Evolutionary conservation across 2,797 vertebrate genomes (phyloP).

Genomic region (Botia almorhae): DNA sequence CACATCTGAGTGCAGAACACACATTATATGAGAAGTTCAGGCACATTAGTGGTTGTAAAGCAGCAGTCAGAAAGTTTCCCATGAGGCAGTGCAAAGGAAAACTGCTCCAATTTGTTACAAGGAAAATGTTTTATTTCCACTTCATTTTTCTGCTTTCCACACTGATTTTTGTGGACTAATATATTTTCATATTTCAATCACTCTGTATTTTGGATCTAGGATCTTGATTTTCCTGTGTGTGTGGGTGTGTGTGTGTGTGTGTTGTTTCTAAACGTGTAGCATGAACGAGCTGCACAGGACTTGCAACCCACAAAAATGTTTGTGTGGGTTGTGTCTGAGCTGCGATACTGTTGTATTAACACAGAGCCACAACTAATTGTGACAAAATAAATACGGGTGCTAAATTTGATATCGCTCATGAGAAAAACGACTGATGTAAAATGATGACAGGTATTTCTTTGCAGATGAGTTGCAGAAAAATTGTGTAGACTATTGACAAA

Average conservation of each 20-base stretch:
- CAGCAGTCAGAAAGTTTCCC: slow-evolving; percentile 12
- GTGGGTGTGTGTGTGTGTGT: neutral
- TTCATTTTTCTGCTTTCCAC: neutral
- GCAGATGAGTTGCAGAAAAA: neutral
- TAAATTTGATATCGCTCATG: slow-evolving; percentile 35
- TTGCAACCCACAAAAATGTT: slow-evolving; percentile 59
- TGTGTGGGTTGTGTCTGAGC: slow-evolving; percentile 53
- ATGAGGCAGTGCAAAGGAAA: neutral
- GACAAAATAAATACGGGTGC: slow-evolving; percentile 55
- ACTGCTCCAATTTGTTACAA: neutral
- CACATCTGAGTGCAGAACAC: no score
- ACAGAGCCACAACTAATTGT: slow-evolving; percentile 53
- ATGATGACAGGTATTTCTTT: slow-evolving; percentile 19
- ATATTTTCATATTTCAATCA: slow-evolving; percentile 35
- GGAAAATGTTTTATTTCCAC: slow-evolving; percentile 32
- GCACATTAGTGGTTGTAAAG: slow-evolving; percentile 14
- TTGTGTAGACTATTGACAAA: neutral
- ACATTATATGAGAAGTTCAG: no score
- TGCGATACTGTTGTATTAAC: slow-evolving; percentile 53
- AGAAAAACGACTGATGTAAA: neutral
- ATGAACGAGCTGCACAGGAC: slow-evolving; percentile 45
- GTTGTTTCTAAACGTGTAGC: slow-evolving; percentile 39
- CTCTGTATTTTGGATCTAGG: slow-evolving; percentile 38
- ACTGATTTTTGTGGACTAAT: slow-evolving; percentile 19
- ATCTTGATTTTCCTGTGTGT: slow-evolving; percentile 34